Evolutionary conservation across 2,888 invertebrate species (phyloP).

Genomic region (Leptodirus hochenwartii): DNA sequence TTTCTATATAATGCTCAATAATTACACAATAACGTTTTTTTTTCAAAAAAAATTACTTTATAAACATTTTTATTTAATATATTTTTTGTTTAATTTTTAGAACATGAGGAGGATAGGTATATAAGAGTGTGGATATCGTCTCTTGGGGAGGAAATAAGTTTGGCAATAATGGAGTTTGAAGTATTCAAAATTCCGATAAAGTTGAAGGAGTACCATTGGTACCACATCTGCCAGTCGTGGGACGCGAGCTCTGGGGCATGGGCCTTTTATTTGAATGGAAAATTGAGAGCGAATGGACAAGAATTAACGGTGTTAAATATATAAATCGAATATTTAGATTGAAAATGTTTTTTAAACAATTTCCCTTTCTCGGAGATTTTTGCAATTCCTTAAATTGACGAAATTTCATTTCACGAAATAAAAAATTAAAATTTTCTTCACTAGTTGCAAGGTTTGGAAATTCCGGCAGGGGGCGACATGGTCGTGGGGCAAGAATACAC

Average conservation of each 20-base stretch:
- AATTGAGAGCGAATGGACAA: constrained; percentile 27
- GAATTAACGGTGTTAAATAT: no score
- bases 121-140: constrained; percentile 42
- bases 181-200: constrained; percentile 31
- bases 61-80: no score
- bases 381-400: no score
- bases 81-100: constrained; percentile 25
- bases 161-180: constrained; percentile 34
- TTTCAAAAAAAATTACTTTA: no score
- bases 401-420: no score
- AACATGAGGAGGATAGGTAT: constrained; percentile 31
- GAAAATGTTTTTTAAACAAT: no score
- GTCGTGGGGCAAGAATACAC: constrained; percentile 52
- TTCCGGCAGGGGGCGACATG: constrained; percentile 42
- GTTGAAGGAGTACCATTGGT: constrained; percentile 34
- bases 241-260: constrained; percentile 40
- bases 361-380: no score
- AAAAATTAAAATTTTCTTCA: no score
- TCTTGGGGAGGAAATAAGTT: constrained; percentile 33
- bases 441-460: constrained; percentile 35
- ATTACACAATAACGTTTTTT: no score
- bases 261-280: constrained; percentile 41
- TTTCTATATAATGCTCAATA: no score
- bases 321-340: no score
- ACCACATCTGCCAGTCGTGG: constrained; percentile 49